phyloP scores from a whole-genome alignment of 2,797 vertebrate genomes.

The Acanthopagrus latus region DNA sequence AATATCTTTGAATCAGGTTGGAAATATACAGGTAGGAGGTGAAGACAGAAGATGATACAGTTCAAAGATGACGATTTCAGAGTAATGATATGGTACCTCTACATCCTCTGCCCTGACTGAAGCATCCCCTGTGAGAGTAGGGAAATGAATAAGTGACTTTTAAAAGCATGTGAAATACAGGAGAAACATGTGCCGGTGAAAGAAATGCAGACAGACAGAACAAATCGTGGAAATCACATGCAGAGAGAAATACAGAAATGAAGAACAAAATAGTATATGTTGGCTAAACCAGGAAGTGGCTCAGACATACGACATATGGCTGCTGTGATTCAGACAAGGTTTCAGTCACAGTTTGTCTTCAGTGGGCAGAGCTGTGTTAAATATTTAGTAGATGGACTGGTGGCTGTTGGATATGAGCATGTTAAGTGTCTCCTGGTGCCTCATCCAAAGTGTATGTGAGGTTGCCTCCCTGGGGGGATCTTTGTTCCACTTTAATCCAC shows the following conservation, averaged over 20 bases:
- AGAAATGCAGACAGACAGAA: not conserved
- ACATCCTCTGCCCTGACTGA: slow-evolving; percentile 73
- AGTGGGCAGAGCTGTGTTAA: slow-evolving; percentile 49
- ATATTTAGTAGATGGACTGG: slow-evolving; percentile 51
- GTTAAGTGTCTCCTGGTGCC: slow-evolving; percentile 29
- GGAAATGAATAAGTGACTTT: slow-evolving; percentile 10
- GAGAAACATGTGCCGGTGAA: not conserved
- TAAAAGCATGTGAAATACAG: not conserved
- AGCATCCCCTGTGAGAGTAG: slow-evolving; percentile 73
- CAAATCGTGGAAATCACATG: not conserved
- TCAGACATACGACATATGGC: slow-evolving; percentile 49
- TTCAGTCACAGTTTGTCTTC: slow-evolving; percentile 50
- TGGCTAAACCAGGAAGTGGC: slow-evolving; percentile 29
- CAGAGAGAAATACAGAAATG: not conserved
- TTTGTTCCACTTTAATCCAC: slow-evolving; percentile 27
- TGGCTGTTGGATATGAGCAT: slow-evolving; percentile 41
- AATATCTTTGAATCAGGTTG: not conserved
- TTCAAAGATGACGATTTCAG: not conserved
- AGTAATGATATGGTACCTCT: slow-evolving; percentile 53
- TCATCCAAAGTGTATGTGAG: slow-evolving; percentile 16
- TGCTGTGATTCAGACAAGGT: slow-evolving; percentile 41
- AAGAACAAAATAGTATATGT: not conserved
- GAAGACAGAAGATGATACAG: not conserved
- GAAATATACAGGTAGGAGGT: not conserved
- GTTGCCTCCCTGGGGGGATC: slow-evolving; percentile 27